These are phyloP conservation scores for Xenentodon cancila DNA, from an alignment of 2,797 vertebrate species.

Conservation along the genomic window DNA sequence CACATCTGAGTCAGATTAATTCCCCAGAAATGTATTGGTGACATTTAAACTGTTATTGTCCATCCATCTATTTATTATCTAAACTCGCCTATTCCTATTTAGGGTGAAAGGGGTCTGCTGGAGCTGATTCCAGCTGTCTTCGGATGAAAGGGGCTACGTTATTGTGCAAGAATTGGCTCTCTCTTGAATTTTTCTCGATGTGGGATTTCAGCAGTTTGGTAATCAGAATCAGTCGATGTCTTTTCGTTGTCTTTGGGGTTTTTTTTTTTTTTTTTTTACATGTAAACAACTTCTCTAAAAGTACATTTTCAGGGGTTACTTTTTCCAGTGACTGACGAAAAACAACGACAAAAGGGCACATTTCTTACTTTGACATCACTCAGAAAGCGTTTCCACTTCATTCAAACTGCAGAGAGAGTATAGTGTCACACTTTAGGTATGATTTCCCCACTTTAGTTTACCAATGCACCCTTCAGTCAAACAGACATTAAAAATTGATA, in stretches of 20 bases:
- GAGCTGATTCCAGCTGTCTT: too few species aligned
- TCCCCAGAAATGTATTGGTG: too few species aligned
- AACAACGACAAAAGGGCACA: neutral
- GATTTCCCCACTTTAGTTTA: slow-evolving; percentile 12
- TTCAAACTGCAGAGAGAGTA: neutral
- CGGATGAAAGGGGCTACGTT: too few species aligned
- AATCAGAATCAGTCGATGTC: neutral
- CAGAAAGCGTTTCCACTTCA: slow-evolving; percentile 1
- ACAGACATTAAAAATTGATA: slow-evolving; percentile 20
- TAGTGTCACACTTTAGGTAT: neutral
- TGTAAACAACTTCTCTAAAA: neutral
- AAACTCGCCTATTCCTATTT: too few species aligned
- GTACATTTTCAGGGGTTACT: neutral
- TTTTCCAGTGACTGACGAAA: neutral
- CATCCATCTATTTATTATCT: too few species aligned
- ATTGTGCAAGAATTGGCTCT: too few species aligned
- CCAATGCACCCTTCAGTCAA: neutral
- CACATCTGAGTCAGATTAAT: slow-evolving; percentile 57
- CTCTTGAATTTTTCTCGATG: neutral
- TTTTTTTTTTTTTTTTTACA: too few species aligned
- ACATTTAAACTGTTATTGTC: too few species aligned
- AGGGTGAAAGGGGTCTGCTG: too few species aligned
- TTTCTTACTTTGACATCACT: neutral
- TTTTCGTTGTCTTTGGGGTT: too few species aligned
- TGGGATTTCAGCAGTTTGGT: neutral